phyloP scores from a whole-genome alignment of 1,140 invertebrate genomes.

The Homalodisca vitripennis region DNA sequence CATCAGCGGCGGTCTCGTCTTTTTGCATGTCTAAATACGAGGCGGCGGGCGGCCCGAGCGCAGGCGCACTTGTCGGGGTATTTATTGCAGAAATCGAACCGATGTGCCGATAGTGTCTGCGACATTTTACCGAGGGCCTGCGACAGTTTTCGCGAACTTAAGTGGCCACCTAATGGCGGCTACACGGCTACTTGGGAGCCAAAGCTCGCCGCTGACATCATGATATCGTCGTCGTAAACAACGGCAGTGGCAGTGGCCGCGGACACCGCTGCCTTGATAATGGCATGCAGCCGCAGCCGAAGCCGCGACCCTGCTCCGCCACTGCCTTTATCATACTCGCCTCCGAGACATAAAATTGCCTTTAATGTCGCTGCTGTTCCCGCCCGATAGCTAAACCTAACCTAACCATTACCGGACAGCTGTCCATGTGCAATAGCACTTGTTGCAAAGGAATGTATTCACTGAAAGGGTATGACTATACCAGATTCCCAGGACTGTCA shows the following conservation, averaged over 20 bases:
- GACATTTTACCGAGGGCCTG: constrained; percentile 11
- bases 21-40: constrained; percentile 17
- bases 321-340: constrained; percentile 7
- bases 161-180: constrained; percentile 5
- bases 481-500: too few species aligned
- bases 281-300: background rate
- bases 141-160: constrained; percentile 17
- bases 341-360: background rate
- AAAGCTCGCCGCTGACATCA: constrained; percentile 6
- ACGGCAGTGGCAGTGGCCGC: background rate
- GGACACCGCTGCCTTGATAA: background rate
- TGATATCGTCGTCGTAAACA: constrained; percentile 7
- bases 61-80: constrained; percentile 1
- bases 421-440: too few species aligned
- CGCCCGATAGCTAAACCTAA: too few species aligned
- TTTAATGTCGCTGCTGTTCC: constrained; percentile 3
- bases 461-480: too few species aligned
- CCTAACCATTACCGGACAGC: too few species aligned
- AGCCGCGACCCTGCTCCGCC: background rate
- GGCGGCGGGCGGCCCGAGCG: background rate
- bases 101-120: constrained; percentile 7
- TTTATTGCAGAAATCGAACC: constrained; percentile 15
- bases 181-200: constrained; percentile 13
- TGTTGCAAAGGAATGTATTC: too few species aligned
- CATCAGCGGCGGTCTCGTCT: background rate